phyloP scores from a whole-genome alignment of 1,140 invertebrate species.

The Sitobion miscanthi region DNA sequence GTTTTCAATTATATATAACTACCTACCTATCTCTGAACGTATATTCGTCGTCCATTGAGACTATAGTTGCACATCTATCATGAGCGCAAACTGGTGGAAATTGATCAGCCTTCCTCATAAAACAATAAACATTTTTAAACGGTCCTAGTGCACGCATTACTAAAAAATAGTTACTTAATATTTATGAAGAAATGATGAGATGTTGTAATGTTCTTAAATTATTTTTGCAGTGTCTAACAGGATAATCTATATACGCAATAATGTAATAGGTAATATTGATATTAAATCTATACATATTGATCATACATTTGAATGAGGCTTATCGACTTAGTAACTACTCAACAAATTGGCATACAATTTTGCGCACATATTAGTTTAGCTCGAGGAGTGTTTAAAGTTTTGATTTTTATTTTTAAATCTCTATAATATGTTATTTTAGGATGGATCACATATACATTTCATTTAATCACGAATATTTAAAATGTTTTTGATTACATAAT shows the following conservation, averaged over 20 bases:
- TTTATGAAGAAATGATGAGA: too few species aligned
- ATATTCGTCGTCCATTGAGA: not conserved
- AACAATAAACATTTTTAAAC: not conserved
- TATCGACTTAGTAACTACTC: not conserved
- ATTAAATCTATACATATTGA: not conserved
- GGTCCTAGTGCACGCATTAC: not conserved
- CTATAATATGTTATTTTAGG: not conserved
- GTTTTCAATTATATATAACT: not conserved
- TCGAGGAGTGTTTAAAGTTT: not conserved
- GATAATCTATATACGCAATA: not conserved
- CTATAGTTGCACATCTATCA: not conserved
- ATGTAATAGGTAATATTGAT: not conserved
- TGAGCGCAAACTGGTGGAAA: not conserved
- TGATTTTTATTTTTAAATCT: not conserved
- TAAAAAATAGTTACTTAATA: not conserved
- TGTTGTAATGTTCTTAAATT: not conserved
- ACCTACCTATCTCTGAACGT: too few species aligned
- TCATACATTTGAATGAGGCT: too few species aligned
- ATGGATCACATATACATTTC: not conserved
- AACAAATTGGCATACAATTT: not conserved
- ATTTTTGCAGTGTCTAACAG: not conserved
- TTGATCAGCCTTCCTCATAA: not conserved
- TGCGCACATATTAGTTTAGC: fast-evolving
- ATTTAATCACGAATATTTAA: not conserved
- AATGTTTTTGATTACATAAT: not conserved